A percentile compares a stretch with the other conserved stretches of the same genome.
These are phyloP conservation scores for Procambarus virginalis DNA, from an alignment of 1,140 invertebrate species.

Conservation along the genomic window DNA sequence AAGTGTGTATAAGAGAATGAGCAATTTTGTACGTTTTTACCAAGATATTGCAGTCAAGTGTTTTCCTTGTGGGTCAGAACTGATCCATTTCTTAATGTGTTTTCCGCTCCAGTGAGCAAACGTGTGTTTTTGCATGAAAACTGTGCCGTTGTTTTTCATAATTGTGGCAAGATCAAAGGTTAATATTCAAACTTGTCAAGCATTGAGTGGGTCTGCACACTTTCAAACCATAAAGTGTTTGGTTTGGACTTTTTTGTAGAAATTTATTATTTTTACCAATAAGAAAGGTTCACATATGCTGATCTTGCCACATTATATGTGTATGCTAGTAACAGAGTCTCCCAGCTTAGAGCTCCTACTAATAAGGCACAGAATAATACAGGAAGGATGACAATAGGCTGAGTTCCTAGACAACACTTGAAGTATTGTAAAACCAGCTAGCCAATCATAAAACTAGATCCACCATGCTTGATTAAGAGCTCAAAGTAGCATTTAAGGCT, in stretches of 20 bases:
- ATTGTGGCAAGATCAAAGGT: slow-evolving; percentile 40
- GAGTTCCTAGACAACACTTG: slow-evolving; percentile 30
- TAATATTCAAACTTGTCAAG: background rate
- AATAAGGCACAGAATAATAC: slow-evolving; percentile 36
- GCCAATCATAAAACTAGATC: background rate
- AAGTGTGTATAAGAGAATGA: slow-evolving; percentile 48
- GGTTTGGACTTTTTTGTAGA: no score
- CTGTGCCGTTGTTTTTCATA: slow-evolving; percentile 41
- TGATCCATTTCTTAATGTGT: slow-evolving; percentile 30
- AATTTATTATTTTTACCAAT: background rate
- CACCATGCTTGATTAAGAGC: slow-evolving; percentile 4
- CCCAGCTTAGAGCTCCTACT: slow-evolving; percentile 36
- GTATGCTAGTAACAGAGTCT: slow-evolving; percentile 37
- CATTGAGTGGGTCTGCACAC: background rate
- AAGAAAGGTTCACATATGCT: background rate
- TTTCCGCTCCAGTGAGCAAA: slow-evolving; percentile 4
- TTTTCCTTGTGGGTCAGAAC: slow-evolving; percentile 26
- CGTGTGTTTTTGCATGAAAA: slow-evolving; percentile 44
- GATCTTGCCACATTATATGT: slow-evolving; percentile 35
- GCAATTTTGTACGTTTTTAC: slow-evolving; percentile 58
- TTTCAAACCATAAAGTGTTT: background rate
- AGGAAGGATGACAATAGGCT: slow-evolving; percentile 4
- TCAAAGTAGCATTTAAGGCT: slow-evolving; percentile 9
- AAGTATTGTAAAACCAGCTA: background rate
- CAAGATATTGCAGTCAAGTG: slow-evolving; percentile 44